Evolutionary conservation across 2,888 invertebrate species (phyloP), one percentile per base, ranked within the genome.

Genomic region (Cryptophagus acutangulus): DNA sequence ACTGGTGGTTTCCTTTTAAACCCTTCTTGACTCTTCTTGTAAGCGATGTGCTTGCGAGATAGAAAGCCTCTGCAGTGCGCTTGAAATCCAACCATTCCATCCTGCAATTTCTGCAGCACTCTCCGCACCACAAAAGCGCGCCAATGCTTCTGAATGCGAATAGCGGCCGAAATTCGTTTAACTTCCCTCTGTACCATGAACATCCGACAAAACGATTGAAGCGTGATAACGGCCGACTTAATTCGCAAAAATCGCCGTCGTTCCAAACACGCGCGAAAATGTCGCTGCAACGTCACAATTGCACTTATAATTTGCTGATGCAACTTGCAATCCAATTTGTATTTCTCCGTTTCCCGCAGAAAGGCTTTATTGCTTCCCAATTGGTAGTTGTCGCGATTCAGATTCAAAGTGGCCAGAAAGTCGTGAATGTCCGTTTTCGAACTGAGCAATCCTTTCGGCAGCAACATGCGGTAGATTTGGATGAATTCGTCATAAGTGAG

Each of bases 251-350:
- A 95, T 47, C 84, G 77, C 45, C 86, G 74, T 43, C 91, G 72
- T 60, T 87, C 87, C 29, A 90, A 71, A 57, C 84, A 81, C 1
- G 87, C 82, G 25, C 91, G 76, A 70, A 89, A 88, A 92, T 92
- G 93, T 48, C 90, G 74, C 71, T 96, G 95, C 57, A 96, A 86
- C 10, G 84, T 83, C 48, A 91, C 84, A 59, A 95, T 94, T 57
- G 90, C 86, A 38, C 87, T 84, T 80, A 95, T 89, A 53, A 95
- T 93, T 67, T 91, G 90, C 65, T 91, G 87, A 68, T 96, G 95
- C 38, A 96, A 74, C 54, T 87, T 82, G 62, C 89, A 88, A 65
- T 96, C 95, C 49, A 95, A 72, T 63, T 90, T 87, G 56, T 90
- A 81, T 70, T 95, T 94, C 68, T 95, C 93, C 17, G 89, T 87